Evolutionary conservation across 1,140 invertebrate species (phyloP).

Genomic region (Zaprionus ghesquierei): DNA sequence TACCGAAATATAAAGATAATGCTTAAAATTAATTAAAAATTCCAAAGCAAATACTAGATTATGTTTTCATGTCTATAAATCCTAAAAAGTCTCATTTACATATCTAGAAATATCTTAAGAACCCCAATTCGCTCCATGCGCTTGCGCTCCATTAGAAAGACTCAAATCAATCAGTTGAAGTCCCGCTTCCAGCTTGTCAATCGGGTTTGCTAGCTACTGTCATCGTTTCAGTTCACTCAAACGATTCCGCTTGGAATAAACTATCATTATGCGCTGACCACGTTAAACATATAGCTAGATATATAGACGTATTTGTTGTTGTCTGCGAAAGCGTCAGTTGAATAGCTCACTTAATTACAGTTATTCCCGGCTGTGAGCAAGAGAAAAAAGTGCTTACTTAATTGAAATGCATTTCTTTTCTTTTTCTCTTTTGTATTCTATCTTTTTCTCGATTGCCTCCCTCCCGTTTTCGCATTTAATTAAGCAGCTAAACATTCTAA

Average conservation of each 20-base stretch:
- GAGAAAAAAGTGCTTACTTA: conserved; percentile 18
- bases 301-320: background rate
- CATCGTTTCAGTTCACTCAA: too few species aligned
- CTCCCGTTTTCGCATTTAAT: conserved; percentile 45
- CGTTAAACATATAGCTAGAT: background rate
- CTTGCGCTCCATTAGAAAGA: background rate
- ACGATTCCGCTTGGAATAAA: background rate
- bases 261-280: background rate
- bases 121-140: too few species aligned
- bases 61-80: too few species aligned
- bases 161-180: background rate
- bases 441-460: conserved; percentile 8
- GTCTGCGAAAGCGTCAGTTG: conserved; percentile 12
- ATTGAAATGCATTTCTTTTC: conserved; percentile 53
- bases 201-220: background rate
- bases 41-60: too few species aligned
- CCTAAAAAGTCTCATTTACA: too few species aligned
- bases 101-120: background rate
- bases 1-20: too few species aligned
- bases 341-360: conserved; percentile 47
- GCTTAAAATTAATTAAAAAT: too few species aligned
- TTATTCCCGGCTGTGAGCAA: background rate
- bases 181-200: background rate
- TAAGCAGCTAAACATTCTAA: conserved; percentile 45
- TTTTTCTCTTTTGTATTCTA: conserved; percentile 33